A percentile compares a stretch with the other conserved stretches of the same genome.
Evolutionary conservation across 2,113 vertebrate genomes (phyloP).

Genomic region (Aspidoscelis tigris): DNA sequence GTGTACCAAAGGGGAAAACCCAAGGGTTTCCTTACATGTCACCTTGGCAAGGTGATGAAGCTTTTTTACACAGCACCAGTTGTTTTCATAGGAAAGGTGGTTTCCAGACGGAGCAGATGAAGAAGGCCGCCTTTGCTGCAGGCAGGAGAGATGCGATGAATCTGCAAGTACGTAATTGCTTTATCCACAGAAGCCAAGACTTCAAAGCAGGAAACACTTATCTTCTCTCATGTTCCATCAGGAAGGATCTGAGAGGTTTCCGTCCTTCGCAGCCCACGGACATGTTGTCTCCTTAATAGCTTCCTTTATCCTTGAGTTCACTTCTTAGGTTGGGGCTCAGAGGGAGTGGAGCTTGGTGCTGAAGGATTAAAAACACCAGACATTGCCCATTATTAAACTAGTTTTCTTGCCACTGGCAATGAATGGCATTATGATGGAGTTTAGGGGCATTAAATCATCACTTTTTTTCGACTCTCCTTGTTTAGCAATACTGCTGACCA

Average conservation of each 20-base stretch:
- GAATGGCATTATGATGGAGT: too few relatives aligned
- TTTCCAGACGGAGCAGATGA: background rate
- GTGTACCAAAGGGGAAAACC: background rate
- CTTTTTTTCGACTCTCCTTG: background rate
- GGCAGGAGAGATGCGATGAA: background rate
- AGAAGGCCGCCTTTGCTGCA: background rate
- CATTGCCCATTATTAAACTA: background rate
- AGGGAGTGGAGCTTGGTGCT: background rate
- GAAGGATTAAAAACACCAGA: background rate
- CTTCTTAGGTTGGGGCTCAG: background rate
- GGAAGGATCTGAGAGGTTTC: background rate
- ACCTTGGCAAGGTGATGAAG: background rate
- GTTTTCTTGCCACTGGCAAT: background rate
- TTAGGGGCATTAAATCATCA: background rate
- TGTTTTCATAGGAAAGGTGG: background rate
- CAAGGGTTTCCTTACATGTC: background rate
- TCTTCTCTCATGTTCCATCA: background rate
- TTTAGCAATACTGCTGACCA: background rate
- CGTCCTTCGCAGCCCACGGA: background rate
- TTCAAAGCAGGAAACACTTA: background rate
- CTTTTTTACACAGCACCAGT: background rate
- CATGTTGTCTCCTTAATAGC: background rate
- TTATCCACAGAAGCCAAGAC: background rate
- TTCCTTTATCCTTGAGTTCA: slow-evolving; percentile 13
- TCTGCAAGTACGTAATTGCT: background rate